phyloP scores from a whole-genome alignment of 2,888 invertebrate species.

The Vannuccia rotundouncinata region DNA sequence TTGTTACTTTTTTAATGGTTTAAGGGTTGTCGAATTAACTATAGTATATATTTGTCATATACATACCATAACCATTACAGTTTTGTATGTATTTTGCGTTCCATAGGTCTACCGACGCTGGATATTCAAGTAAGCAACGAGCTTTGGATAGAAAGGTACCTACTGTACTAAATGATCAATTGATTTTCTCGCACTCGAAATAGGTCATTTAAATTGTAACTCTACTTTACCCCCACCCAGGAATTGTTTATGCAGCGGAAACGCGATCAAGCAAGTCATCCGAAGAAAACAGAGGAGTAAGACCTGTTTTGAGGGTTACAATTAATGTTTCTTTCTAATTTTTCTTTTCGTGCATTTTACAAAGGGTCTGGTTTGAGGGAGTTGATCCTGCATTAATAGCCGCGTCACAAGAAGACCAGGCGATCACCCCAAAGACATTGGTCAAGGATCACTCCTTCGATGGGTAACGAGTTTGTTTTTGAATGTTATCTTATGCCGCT shows the following conservation, averaged over 20 bases:
- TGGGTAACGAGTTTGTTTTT: constrained; percentile 11
- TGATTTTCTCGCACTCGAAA: neutral
- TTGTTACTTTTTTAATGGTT: too few relatives aligned
- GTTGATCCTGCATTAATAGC: constrained; percentile 27
- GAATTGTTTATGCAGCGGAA: constrained; percentile 1
- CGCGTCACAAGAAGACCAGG: constrained; percentile 5
- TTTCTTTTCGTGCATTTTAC: neutral
- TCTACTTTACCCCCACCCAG: neutral
- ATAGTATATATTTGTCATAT: too few relatives aligned
- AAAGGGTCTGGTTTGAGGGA: neutral
- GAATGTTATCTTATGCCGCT: too few relatives aligned
- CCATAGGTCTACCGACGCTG: neutral
- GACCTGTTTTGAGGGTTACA: neutral
- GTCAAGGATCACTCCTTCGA: neutral
- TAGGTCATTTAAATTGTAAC: neutral
- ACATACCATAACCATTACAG: too few relatives aligned
- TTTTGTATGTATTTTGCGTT: too few relatives aligned
- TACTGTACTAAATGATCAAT: too few relatives aligned
- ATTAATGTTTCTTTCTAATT: neutral
- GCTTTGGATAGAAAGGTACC: neutral
- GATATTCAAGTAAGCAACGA: constrained; percentile 1
- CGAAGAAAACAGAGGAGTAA: neutral
- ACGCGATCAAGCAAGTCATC: neutral
- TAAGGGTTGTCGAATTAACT: too few relatives aligned
- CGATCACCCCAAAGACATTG: neutral